phyloP scores from a whole-genome alignment of 2,113 vertebrate species.

The Hyaena hyaena region DNA sequence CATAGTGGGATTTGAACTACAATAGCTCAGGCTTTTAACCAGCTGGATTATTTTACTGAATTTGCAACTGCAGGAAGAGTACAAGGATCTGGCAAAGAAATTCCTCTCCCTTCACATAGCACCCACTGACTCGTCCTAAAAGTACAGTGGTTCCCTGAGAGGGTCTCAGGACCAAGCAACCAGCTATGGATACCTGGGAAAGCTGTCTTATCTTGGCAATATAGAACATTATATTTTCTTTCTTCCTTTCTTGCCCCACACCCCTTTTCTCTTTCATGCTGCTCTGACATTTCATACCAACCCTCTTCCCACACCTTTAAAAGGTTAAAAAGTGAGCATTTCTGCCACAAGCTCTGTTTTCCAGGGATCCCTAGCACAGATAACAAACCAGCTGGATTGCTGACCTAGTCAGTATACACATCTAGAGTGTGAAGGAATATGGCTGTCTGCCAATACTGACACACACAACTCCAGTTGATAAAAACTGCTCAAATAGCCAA shows the following conservation, averaged over 20 bases:
- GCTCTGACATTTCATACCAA: neutral
- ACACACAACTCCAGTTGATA: neutral
- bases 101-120: neutral
- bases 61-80: neutral
- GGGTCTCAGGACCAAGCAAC: neutral
- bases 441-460: neutral
- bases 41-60: neutral
- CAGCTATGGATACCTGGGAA: neutral
- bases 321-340: neutral
- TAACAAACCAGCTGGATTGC: neutral
- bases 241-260: neutral
- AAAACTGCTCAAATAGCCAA: conserved; percentile 40
- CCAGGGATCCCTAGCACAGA: neutral
- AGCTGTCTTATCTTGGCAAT: neutral
- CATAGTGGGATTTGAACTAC: neutral
- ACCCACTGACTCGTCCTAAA: neutral
- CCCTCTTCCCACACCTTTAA: neutral
- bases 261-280: neutral
- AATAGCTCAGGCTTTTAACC: neutral
- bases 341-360: neutral
- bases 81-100: neutral
- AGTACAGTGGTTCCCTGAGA: neutral
- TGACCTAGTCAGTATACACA: neutral
- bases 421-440: neutral
- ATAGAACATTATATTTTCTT: neutral